A percentile compares a stretch with the other conserved stretches of the same genome.
Evolutionary conservation across 64 coral and sea anemone species (phyloP).

Genomic region (Porites lutea): DNA sequence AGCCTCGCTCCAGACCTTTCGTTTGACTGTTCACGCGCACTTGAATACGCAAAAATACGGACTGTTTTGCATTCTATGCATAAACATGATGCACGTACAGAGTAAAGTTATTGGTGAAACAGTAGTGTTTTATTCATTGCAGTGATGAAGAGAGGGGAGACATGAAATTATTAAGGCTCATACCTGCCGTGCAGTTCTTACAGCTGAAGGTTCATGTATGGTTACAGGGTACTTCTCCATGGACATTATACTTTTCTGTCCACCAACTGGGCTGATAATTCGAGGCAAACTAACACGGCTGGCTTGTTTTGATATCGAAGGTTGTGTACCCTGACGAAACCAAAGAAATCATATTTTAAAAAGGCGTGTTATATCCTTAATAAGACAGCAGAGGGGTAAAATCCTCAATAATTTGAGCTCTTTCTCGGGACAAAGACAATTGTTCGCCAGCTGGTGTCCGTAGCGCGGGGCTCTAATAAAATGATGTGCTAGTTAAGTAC

Average conservation of each 20-base stretch:
- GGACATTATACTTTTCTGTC: slow-evolving; percentile 13
- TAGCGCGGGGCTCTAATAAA: no score
- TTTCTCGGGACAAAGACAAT: no score
- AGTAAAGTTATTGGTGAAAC: no score
- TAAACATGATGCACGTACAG: no score
- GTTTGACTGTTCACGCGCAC: no score
- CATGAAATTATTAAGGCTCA: neutral
- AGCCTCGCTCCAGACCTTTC: no score
- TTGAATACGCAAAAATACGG: no score
- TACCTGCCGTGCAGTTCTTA: slow-evolving; percentile 24
- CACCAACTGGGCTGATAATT: neutral
- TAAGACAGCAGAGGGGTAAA: neutral
- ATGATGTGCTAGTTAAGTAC: neutral
- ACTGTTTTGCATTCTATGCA: no score
- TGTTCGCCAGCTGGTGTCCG: no score
- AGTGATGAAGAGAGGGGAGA: no score
- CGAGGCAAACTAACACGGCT: slow-evolving; percentile 27
- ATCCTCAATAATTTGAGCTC: neutral
- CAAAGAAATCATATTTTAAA: neutral
- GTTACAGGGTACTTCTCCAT: slow-evolving; percentile 27
- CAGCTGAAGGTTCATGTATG: slow-evolving; percentile 32
- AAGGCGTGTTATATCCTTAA: neutral
- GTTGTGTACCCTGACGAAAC: neutral
- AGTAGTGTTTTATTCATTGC: no score
- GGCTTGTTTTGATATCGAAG: slow-evolving; percentile 31